Evolutionary conservation across 2,888 invertebrate species (phyloP), one percentile per base, ranked within the genome.

Genomic region (Priapulus caudatus): DNA sequence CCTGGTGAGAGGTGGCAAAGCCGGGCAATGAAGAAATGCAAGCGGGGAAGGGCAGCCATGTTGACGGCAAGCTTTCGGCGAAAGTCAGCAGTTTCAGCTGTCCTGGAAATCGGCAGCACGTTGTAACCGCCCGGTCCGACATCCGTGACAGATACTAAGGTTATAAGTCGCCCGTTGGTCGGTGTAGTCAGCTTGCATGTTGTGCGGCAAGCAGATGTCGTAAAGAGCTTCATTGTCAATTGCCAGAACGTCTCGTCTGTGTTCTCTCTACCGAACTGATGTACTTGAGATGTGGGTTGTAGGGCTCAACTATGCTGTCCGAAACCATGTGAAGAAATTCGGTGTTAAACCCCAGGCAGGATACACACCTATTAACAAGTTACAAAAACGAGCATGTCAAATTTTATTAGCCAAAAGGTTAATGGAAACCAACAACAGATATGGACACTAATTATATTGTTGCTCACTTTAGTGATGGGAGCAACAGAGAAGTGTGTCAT

Each of bases 101-200:
- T 22, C 62, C 62, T 21, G 68, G 68, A 61, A 68, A 68, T 20
- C 69, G 58, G 3, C 70, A 61, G 53, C 69, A 70, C 23, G 69
- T 70, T 18, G 70, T 70, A 4, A 70, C 65, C n/a, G n/a, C n/a
- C n/a, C n/a, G n/a, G n/a, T 10, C 70, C 70, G n/a, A 69, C 69
- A 69, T 70, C 70, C n/a, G 69, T 70, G 24, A 64, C 63, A 18
- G 67, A 66, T 3, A 70, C 69, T 19, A 70, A 60, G 56, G 70
- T 69, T 58, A 70, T 69, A 48, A 69, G 57, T 52, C 69, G 68
- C 18, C 68, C 68, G 54, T 69, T 69, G 23, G 69, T 68, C 19
- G 70, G 67, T 2, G 66, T 66, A 47, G 65, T 62, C 51, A 67
- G 59, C 55, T 67, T 67, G 20, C 68, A 57, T 15, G 67, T 67